These are phyloP conservation scores for Oxycera nigricornis DNA, from an alignment of 2,888 invertebrate species.

Conservation along the genomic window DNA sequence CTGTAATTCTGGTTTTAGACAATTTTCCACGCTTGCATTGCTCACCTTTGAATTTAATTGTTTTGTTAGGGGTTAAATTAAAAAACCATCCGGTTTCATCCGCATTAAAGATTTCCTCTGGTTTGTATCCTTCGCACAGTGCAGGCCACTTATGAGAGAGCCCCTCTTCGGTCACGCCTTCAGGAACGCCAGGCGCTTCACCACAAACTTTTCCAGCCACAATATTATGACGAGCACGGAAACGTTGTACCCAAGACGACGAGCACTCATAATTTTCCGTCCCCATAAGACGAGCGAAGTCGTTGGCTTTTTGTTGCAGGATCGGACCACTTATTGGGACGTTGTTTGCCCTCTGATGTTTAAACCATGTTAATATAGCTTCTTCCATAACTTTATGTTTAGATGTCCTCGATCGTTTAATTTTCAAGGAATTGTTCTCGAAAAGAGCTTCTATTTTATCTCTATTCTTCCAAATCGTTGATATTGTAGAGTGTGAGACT, in stretches of 20 bases:
- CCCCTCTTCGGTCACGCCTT: neutral
- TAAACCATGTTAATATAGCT: too few species aligned
- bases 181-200: conserved; percentile 49
- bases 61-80: neutral
- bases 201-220: conserved; percentile 50
- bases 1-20: conserved; percentile 8
- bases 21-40: neutral
- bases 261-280: neutral
- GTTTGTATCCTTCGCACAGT: neutral
- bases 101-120: neutral
- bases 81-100: neutral
- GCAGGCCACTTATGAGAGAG: neutral
- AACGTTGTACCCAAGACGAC: neutral
- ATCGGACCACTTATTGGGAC: conserved; percentile 5
- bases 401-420: too few species aligned
- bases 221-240: conserved; percentile 6
- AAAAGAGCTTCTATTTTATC: too few species aligned
- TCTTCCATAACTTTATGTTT: too few species aligned
- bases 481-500: neutral
- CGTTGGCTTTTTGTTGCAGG: neutral
- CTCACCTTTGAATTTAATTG: conserved; percentile 4
- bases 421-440: too few species aligned
- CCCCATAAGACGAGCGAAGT: neutral
- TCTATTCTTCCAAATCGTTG: neutral
- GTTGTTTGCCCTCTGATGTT: too few species aligned